A percentile compares a stretch with the other conserved stretches of the same genome.
Conservation (phyloP, 2,888 invertebrate species). For the Limnephilus marmoratus region DNA sequence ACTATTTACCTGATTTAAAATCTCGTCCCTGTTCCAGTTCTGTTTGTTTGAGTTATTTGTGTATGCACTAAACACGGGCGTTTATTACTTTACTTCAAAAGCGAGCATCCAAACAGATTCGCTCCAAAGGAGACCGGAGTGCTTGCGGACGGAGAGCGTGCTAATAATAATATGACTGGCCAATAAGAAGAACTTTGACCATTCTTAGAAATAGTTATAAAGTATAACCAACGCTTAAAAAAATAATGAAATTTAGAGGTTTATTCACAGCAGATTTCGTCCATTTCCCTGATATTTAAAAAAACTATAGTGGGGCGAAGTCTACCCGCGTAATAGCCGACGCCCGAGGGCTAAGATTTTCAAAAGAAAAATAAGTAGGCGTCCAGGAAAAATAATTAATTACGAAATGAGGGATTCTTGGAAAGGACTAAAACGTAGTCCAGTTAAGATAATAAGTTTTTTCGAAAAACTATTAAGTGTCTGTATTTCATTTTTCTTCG, state of each 20-base stretch:
- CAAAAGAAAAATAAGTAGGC: not conserved
- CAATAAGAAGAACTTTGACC: not conserved
- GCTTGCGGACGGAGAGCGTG: not conserved
- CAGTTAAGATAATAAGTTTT: too few relatives aligned
- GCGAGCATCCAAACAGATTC: not conserved
- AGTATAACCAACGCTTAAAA: not conserved
- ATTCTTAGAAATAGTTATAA: not conserved
- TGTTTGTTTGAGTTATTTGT: slow-evolving; percentile 13
- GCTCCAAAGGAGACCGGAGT: not conserved
- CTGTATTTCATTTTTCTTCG: too few relatives aligned
- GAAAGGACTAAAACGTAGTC: too few relatives aligned
- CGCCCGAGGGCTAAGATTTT: not conserved
- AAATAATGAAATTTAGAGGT: not conserved
- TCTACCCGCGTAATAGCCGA: too few relatives aligned
- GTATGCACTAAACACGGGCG: not conserved
- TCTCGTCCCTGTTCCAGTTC: not conserved
- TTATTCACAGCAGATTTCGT: not conserved
- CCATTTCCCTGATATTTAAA: not conserved
- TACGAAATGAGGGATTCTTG: not conserved
- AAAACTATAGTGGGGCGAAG: not conserved
- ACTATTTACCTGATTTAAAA: slow-evolving; percentile 8
- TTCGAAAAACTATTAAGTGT: too few relatives aligned
- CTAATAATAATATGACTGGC: not conserved
- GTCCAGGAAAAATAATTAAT: not conserved
- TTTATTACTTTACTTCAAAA: slow-evolving; percentile 23